Conservation (phyloP, 2,888 invertebrate genomes). For the Glaucopsyche alexis region DNA sequence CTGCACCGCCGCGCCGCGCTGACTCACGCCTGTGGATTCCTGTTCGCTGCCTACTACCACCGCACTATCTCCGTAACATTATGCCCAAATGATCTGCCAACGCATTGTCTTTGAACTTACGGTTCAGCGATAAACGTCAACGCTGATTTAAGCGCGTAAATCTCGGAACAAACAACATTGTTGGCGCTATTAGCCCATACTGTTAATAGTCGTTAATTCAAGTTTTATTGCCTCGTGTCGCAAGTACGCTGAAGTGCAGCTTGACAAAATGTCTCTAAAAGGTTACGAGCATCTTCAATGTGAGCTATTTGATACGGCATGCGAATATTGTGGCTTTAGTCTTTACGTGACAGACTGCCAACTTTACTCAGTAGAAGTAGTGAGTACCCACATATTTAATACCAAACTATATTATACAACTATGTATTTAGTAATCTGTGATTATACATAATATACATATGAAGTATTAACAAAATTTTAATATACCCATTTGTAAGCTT, state of each 20-base stretch:
- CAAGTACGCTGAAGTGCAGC: not conserved
- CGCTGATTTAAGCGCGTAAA: conserved; percentile 60
- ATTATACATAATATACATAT: too few species aligned
- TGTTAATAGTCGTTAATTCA: conserved; percentile 35
- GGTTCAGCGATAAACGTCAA: conserved; percentile 66
- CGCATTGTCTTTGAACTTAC: conserved; percentile 76
- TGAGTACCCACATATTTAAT: too few species aligned
- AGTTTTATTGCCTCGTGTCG: conserved; percentile 28
- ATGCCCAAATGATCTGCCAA: conserved; percentile 75
- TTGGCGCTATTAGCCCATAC: conserved; percentile 32
- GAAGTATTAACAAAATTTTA: too few species aligned
- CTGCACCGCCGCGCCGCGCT: conserved; percentile 48
- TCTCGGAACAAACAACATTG: conserved; percentile 45
- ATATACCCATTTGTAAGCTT: too few species aligned
- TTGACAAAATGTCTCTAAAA: conserved; percentile 15
- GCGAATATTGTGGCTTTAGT: not conserved
- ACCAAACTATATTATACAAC: too few species aligned
- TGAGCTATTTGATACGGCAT: not conserved
- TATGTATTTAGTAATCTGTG: too few species aligned
- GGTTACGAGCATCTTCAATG: conserved; percentile 15
- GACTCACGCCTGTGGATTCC: conserved; percentile 73
- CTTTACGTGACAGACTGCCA: not conserved
- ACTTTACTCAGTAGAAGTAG: not conserved
- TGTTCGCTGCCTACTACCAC: conserved; percentile 55
- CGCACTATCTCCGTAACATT: conserved; percentile 63